These are phyloP conservation scores for Heliconius nattereri DNA, from an alignment of 1,140 invertebrate genomes.

Conservation along the genomic window DNA sequence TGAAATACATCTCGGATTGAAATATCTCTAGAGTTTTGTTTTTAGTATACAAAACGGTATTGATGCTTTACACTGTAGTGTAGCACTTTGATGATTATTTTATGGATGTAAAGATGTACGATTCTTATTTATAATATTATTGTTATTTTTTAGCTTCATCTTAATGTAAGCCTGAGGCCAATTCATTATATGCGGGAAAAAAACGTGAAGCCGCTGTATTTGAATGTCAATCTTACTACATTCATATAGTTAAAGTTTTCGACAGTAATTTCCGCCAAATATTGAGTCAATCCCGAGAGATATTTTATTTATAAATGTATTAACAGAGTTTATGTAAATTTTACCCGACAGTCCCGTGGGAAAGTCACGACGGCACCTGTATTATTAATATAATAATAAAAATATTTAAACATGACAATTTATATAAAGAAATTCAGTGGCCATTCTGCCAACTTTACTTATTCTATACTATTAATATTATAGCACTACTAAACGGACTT, in stretches of 20 bases:
- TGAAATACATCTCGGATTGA: constrained; percentile 23
- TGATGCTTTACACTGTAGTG: not conserved
- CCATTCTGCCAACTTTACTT: too few relatives aligned
- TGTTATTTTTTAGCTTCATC: not conserved
- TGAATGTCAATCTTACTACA: too few relatives aligned
- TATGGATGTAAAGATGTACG: not conserved
- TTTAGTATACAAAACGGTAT: constrained; percentile 9
- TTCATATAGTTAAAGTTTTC: not conserved
- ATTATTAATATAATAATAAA: not conserved
- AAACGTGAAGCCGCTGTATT: too few relatives aligned
- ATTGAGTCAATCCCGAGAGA: not conserved
- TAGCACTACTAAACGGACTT: too few relatives aligned
- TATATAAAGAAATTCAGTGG: not conserved
- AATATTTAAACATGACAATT: not conserved
- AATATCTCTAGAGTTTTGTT: constrained; percentile 13
- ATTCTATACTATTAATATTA: too few relatives aligned
- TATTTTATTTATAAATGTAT: constrained; percentile 1
- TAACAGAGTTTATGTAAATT: constrained; percentile 11
- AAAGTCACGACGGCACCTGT: not conserved
- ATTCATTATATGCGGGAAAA: too few relatives aligned
- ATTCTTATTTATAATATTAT: not conserved
- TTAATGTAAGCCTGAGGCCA: too few relatives aligned
- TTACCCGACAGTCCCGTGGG: not conserved
- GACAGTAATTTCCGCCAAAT: not conserved
- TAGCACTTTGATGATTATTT: constrained; percentile 6